Base-by-base conservation (phyloP, 2,113 vertebrate species). In the Parotia lawesii region DNA sequence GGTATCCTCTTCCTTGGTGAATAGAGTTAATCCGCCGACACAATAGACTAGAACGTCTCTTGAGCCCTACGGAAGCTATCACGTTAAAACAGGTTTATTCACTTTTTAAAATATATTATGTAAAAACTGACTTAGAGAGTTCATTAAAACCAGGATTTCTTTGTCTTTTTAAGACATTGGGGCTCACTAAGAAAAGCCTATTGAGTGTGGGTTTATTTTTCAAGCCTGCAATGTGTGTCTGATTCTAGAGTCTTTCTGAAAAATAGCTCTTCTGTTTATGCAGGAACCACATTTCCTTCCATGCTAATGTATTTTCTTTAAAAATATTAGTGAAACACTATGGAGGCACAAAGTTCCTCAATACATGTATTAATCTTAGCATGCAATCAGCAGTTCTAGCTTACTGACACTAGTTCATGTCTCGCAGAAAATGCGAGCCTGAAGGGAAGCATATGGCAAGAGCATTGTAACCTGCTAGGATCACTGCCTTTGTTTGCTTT, bases 11-110 rank as follows among this genome's bases (percentile, higher is more conserved):
- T 86, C 84, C 90, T 86, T 3, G 7, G 72, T 94, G 93, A 95
- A 95, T 84, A 81, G 87, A 93, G 87, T 81, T 94, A 97, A 96
- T 97, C 92, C 40, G 0, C 70, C 2, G 0, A 21, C 90, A 96
- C 95, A 96, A 94, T 96, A 84, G 72, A 5, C 82, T 40, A 67
- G 72, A 90, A 94, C 60, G 75, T 87, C 79, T 95, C 69, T 62
- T 93, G 85, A 96, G 93, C 83, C 76, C 42, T 50, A 24, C 9
- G n/a, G 92, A 95, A 96, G 79, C 85, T 84, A 94, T 97, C 95
- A 91, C 42, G 61, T 95, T 95, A 93, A 94, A 97, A 96, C 95
- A 97, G 87, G 93, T 95, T 96, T 93, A 95, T 90, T 92, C 56
- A 78, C 87, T 93, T 96, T 38, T 1, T 8, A 83, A 92, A 80